phyloP scores from a whole-genome alignment of 1,140 invertebrate species.

The Pararge aegeria region DNA sequence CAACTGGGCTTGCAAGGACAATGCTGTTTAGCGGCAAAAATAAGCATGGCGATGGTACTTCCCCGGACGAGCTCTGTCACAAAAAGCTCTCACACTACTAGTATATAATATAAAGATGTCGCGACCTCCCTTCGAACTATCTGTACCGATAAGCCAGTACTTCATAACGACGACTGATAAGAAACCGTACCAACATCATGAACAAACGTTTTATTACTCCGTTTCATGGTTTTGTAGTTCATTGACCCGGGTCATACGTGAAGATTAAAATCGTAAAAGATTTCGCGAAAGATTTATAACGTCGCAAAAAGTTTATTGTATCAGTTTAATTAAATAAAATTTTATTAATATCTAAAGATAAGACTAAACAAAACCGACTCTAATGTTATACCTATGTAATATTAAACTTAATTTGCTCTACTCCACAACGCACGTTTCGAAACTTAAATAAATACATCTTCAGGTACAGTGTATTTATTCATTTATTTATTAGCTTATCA shows the following conservation, averaged over 20 bases:
- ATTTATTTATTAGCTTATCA: too few species aligned
- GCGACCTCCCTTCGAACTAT: constrained; percentile 13
- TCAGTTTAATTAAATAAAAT: background rate
- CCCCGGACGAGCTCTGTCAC: too few species aligned
- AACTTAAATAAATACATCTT: too few species aligned
- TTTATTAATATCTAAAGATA: too few species aligned
- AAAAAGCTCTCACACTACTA: background rate
- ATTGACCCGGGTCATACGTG: background rate
- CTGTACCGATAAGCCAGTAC: constrained; percentile 1
- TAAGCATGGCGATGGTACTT: too few species aligned
- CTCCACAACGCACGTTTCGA: too few species aligned
- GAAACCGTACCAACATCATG: constrained; percentile 4
- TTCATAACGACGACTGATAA: constrained; percentile 11
- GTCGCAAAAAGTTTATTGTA: background rate
- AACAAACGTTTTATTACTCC: constrained; percentile 9
- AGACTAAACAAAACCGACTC: too few species aligned
- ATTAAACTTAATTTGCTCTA: too few species aligned
- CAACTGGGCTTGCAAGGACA: too few species aligned
- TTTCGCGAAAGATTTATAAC: background rate
- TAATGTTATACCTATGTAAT: too few species aligned
- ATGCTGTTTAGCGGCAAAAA: too few species aligned
- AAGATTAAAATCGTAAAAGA: background rate
- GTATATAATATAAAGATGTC: background rate
- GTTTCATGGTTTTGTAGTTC: background rate
- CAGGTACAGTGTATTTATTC: too few species aligned